Evolutionary conservation across 1,140 invertebrate genomes (phyloP).

Genomic region (Rhagoletis zephyria): DNA sequence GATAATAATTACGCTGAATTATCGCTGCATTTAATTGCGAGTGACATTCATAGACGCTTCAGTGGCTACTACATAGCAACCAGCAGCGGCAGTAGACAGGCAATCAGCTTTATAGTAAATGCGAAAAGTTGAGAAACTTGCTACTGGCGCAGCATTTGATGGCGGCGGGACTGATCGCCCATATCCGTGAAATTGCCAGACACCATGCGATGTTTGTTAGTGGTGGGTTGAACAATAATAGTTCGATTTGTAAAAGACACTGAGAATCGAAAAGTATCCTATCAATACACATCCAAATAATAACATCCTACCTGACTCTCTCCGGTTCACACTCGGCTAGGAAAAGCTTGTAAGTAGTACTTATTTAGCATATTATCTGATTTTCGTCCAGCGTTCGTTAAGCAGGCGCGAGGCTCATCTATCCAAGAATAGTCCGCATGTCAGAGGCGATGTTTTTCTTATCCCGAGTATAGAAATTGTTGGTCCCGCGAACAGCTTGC

Average conservation of each 20-base stretch:
- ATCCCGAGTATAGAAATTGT: no score
- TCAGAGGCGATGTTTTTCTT: no score
- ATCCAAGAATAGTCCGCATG: no score
- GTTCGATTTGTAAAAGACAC: not conserved
- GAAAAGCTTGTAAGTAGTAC: no score
- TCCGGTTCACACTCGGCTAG: no score
- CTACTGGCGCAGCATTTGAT: not conserved
- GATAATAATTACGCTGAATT: conserved; percentile 53
- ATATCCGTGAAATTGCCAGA: not conserved
- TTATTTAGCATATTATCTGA: no score
- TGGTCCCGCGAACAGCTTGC: no score
- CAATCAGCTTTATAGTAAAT: not conserved
- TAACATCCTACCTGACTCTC: no score
- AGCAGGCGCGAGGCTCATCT: no score
- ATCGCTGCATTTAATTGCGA: conserved; percentile 50
- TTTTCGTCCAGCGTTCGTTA: no score
- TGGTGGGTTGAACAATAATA: not conserved
- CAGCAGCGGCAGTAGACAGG: not conserved
- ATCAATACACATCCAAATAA: no score
- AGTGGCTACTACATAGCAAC: not conserved
- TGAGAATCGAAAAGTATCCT: no score
- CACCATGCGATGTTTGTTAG: not conserved
- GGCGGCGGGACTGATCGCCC: not conserved
- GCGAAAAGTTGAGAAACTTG: conserved; percentile 19
- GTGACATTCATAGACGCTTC: conserved; percentile 45